phyloP scores from a whole-genome alignment of 2,797 vertebrate genomes.

The Rallus crepitans region DNA sequence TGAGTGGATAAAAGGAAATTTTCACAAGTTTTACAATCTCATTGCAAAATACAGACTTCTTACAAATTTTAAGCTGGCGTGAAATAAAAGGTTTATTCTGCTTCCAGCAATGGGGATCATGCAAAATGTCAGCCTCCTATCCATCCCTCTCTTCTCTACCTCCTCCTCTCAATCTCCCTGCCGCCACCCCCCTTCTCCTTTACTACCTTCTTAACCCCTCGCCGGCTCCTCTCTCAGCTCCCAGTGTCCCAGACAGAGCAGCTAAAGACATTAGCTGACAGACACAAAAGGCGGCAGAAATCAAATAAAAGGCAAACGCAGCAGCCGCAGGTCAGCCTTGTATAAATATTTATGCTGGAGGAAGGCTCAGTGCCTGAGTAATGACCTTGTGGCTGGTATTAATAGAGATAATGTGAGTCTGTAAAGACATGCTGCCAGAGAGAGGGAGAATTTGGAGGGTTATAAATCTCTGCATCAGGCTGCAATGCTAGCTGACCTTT shows the following conservation, averaged over 20 bases:
- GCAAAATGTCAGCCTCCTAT: background rate
- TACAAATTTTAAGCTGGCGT: background rate
- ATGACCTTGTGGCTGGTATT: conserved; percentile 85
- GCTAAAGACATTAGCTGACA: conserved; percentile 80
- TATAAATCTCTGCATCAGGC: conserved; percentile 74
- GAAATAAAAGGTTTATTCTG: background rate
- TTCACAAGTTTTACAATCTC: background rate
- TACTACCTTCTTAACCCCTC: conserved; percentile 2
- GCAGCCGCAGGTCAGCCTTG: conserved; percentile 81
- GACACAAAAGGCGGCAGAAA: conserved; percentile 85
- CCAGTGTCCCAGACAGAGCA: conserved; percentile 61
- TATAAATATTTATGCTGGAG: conserved; percentile 86
- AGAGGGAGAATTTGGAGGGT: conserved; percentile 55
- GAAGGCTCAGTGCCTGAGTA: conserved; percentile 82
- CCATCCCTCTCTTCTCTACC: background rate
- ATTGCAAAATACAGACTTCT: background rate
- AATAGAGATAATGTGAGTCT: conserved; percentile 84
- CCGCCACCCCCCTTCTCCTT: background rate
- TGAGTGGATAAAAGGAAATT: background rate
- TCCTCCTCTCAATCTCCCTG: background rate
- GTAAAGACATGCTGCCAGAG: conserved; percentile 78
- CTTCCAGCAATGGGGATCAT: background rate
- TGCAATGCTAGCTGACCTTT: conserved; percentile 43
- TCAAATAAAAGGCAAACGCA: conserved; percentile 84
- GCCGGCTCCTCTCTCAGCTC: background rate